A percentile compares a stretch with the other conserved stretches of the same genome.
Conservation (phyloP, 2,888 invertebrate genomes). For the Ligdia adustata region DNA sequence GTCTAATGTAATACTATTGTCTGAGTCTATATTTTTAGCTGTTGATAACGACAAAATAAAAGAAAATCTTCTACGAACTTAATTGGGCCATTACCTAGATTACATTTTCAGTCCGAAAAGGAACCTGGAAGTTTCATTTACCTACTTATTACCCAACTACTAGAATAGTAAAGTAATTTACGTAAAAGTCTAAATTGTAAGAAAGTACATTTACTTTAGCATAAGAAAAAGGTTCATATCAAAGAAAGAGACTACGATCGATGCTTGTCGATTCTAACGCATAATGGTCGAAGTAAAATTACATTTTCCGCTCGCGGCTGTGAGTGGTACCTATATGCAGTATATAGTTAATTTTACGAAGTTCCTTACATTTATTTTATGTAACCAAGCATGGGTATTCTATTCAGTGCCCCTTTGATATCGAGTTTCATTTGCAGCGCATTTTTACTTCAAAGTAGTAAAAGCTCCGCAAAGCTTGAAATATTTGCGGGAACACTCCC, state of each 20-base stretch:
- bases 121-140: too few relatives aligned
- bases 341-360: too few relatives aligned
- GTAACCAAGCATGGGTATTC: conserved; percentile 17
- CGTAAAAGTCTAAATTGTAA: too few relatives aligned
- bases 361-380: conserved; percentile 20
- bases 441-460: conserved; percentile 18
- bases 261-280: conserved; percentile 21
- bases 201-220: too few relatives aligned
- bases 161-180: too few relatives aligned
- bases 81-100: too few relatives aligned
- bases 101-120: too few relatives aligned
- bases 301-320: conserved; percentile 22
- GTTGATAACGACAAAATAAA: too few relatives aligned
- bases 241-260: conserved; percentile 25
- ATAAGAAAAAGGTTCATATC: conserved; percentile 19
- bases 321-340: conserved; percentile 20
- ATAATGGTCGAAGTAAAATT: conserved; percentile 23
- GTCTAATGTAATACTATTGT: too few relatives aligned
- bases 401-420: conserved; percentile 31
- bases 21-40: too few relatives aligned
- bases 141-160: too few relatives aligned
- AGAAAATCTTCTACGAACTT: too few relatives aligned
- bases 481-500: conserved; percentile 15
- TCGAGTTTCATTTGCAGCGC: conserved; percentile 26
- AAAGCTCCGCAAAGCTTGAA: conserved; percentile 8